Base-by-base conservation (phyloP, 2,113 vertebrate genomes). In the Paratilapia polleni region DNA sequence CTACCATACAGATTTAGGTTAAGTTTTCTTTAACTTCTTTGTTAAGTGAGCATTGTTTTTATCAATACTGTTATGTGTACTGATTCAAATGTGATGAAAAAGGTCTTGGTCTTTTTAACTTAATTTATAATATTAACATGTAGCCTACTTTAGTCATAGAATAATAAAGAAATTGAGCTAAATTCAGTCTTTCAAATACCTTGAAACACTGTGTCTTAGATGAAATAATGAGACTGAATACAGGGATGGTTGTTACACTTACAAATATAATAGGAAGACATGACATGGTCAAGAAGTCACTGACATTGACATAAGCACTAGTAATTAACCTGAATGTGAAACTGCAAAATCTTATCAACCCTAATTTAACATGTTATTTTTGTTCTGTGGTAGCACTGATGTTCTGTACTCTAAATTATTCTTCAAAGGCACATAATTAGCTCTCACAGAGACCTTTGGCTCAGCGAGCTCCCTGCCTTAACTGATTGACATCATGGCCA, bases 351-450 rank as follows among this genome's bases (percentile, higher is more conserved):
- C 38, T 78, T 62, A 78, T 47, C 43, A 79, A 80, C 52, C 59
- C 73, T 52, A 20, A 63, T 63, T 87, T 74, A 28, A 78, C 59
- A 79, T 81, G 36, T 58, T 87, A 78, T 92, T 83, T 93, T 85
- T 84, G 64, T 84, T 78, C 78, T 60, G n/a, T 59, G 36, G 58
- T 73, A 78, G 77, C 57, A 24, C 77, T 75, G 12, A 78, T 81
- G 49, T 81, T 76, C 74, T 64, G 57, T 17, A 77, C 26, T 85
- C 78, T 61, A 86, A 86, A 88, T 87, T 56, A 85, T 80, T 84
- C 74, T 90, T 86, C 59, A 62, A 84, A 90, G 90, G 77, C 87
- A 86, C 59, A 80, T 87, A 91, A 93, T 95, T 92, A 93, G 81
- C 80, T 90, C 54, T 70, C 56, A 56, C 70, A 10, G 34, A 85